Conservation (phyloP, 2,888 invertebrate species). For the Uloborus plumipes region DNA sequence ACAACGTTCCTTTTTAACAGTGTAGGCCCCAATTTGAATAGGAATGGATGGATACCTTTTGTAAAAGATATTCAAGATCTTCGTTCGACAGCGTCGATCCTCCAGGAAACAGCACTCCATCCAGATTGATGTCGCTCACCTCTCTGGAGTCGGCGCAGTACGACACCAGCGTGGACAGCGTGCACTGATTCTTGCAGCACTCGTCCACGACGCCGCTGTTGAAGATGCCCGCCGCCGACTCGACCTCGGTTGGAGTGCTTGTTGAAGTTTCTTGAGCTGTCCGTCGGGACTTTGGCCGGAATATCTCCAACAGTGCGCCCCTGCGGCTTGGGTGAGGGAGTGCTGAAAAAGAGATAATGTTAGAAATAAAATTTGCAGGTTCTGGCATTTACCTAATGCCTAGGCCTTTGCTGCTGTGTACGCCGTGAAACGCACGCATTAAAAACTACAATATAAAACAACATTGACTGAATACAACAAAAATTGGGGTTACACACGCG, state of each 20-base stretch:
- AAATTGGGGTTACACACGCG: too few species aligned
- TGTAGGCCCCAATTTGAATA: too few species aligned
- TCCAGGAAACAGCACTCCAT: conserved; percentile 31
- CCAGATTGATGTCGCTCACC: conserved; percentile 30
- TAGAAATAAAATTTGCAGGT: too few species aligned
- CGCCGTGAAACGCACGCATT: too few species aligned
- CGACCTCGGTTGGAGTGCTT: neutral
- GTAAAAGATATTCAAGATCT: conserved; percentile 35
- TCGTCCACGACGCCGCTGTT: conserved; percentile 47
- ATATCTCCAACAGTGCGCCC: conserved; percentile 30
- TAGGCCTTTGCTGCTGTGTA: too few species aligned
- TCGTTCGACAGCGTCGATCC: conserved; percentile 31
- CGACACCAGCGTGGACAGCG: conserved; percentile 35
- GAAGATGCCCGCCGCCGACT: neutral
- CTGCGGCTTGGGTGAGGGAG: conserved; percentile 5
- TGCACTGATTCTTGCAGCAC: conserved; percentile 55
- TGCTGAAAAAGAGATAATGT: conserved; percentile 3
- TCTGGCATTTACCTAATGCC: too few species aligned
- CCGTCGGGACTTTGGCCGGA: conserved; percentile 23
- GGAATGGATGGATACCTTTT: conserved; percentile 38
- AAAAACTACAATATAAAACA: too few species aligned
- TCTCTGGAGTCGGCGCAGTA: conserved; percentile 47
- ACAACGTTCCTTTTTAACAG: too few species aligned
- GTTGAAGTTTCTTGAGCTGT: neutral
- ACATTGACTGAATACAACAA: too few species aligned